Conservation (phyloP, 2,113 vertebrate species). For the Solenodon paradoxus region DNA sequence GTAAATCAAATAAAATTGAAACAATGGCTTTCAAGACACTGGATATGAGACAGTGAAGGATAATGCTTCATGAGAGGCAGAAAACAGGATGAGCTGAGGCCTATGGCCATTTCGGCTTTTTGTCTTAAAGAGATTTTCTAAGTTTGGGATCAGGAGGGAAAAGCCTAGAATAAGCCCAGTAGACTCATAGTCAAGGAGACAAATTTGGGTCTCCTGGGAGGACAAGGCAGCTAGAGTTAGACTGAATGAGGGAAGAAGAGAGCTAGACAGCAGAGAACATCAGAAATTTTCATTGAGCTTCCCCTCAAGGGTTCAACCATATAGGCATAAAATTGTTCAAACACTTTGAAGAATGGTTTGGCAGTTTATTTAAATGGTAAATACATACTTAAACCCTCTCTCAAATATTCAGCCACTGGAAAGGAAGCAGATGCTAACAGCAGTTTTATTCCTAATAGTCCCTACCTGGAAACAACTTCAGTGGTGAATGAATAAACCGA, state of each 20-base stretch:
- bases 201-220: not conserved
- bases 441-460: not conserved
- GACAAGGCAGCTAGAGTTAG: not conserved
- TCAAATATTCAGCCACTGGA: not conserved
- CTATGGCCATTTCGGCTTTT: rapidly evolving
- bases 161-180: not conserved
- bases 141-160: not conserved
- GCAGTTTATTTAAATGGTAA: not conserved
- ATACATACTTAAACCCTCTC: not conserved
- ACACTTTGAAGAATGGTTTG: not conserved
- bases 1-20: too few relatives aligned
- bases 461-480: not conserved
- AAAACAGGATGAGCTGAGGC: not conserved
- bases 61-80: not conserved
- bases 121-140: not conserved
- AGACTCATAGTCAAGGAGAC: rapidly evolving
- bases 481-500: not conserved
- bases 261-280: too few relatives aligned
- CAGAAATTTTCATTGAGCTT: rapidly evolving
- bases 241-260: too few relatives aligned
- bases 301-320: rapidly evolving
- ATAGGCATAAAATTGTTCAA: not conserved
- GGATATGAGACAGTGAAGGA: too few relatives aligned
- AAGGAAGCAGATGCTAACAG: not conserved
- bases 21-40: too few relatives aligned